Evolutionary conservation across 1,140 invertebrate species (phyloP).

Genomic region (Calosoma granatense): DNA sequence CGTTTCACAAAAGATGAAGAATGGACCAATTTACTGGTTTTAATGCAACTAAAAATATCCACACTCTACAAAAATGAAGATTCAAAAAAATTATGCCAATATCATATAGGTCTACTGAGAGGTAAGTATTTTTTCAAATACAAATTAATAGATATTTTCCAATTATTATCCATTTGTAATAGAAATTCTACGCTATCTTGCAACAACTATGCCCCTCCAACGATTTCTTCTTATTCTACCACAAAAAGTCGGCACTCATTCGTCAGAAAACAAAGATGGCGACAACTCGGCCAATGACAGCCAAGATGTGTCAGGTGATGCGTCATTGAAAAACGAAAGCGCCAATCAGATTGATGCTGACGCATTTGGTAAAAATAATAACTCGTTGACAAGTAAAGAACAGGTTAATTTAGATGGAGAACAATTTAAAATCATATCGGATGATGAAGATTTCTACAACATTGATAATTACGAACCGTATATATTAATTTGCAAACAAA

Average conservation of each 20-base stretch:
- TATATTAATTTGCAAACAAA: constrained; percentile 41
- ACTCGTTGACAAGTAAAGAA: constrained; percentile 6
- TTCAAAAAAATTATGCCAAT: constrained; percentile 34
- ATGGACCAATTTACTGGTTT: constrained; percentile 41
- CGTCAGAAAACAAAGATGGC: not conserved
- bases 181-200: constrained; percentile 9
- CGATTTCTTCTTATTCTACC: not conserved
- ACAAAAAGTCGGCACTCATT: constrained; percentile 12
- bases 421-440: not conserved
- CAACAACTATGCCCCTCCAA: constrained; percentile 6
- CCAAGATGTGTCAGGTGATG: constrained; percentile 11
- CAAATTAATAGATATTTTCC: not conserved
- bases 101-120: constrained; percentile 39
- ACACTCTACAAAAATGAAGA: constrained; percentile 28
- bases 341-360: constrained; percentile 3
- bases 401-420: constrained; percentile 13
- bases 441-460: constrained; percentile 24
- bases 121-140: constrained; percentile 28
- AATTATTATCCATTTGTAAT: constrained; percentile 9
- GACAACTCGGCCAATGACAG: constrained; percentile 15
- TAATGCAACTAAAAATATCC: constrained; percentile 37
- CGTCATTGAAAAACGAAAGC: constrained; percentile 10
- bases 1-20: constrained; percentile 40
- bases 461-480: constrained; percentile 36
- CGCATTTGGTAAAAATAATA: not conserved